Evolutionary conservation across 2,113 vertebrate genomes (phyloP).

Genomic region (Oreochromis aureus): DNA sequence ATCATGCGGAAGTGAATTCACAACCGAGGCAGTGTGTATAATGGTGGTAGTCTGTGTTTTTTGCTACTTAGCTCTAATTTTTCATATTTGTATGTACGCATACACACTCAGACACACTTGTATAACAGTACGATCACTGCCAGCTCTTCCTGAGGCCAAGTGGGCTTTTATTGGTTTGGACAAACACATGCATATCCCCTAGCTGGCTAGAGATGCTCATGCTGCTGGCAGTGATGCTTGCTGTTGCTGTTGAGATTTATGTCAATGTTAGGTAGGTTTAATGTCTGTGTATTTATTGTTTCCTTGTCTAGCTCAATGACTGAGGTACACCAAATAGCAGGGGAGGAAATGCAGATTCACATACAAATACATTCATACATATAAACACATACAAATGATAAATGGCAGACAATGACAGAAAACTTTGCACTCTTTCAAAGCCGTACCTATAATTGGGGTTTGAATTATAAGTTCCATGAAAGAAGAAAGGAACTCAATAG

Average conservation of each 20-base stretch:
- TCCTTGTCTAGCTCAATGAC: background rate
- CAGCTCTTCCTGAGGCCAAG: constrained; percentile 18
- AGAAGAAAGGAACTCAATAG: background rate
- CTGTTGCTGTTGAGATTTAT: constrained; percentile 28
- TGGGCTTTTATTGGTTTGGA: constrained; percentile 12
- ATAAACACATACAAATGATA: background rate
- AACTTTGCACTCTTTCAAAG: background rate
- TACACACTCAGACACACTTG: background rate
- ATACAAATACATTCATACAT: background rate
- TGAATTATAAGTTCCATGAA: background rate
- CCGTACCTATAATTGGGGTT: background rate
- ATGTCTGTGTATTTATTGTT: background rate
- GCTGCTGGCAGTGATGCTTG: constrained; percentile 12
- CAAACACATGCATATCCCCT: constrained; percentile 20
- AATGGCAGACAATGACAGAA: background rate
- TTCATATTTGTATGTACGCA: constrained; percentile 1
- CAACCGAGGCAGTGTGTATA: background rate
- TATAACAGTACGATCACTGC: background rate
- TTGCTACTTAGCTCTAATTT: background rate
- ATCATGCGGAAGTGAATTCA: background rate
- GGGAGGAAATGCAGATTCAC: background rate
- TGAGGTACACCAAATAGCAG: background rate
- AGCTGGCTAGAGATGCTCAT: constrained; percentile 1
- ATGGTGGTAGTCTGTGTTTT: background rate
- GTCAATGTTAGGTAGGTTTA: constrained; percentile 26